Evolutionary conservation across 2,888 invertebrate genomes (phyloP), one percentile per base, ranked within the genome.

Genomic region (Philereme vetulata): DNA sequence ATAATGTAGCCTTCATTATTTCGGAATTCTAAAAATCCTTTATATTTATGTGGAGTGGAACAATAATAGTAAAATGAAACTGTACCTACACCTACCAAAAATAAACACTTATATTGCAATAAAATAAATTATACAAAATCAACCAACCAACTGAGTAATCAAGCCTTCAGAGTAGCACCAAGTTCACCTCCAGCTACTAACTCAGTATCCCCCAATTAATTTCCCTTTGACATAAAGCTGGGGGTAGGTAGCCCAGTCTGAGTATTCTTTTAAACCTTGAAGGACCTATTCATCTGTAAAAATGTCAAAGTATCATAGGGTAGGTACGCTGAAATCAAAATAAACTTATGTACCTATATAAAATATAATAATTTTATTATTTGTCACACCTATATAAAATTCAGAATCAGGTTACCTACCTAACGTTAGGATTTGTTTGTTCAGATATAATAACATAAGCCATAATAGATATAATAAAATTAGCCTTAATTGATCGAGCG

Each of bases 161-260:
- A 90, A 68, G 82, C 82, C 64, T 86, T 87, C 21, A 98, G 91
- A 64, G 96, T 94, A 40, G 93, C 81, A 55, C 94, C 90, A 55
- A 98, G 90, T 80, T 97, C 97, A 50, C 96, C 97, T 77, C 90
- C 92, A 52, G 94, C 93, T 73, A 93, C 85, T 78, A 98, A 92
- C 89, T 98, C 98, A 84, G 96, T 97, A 57, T 36, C 98, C 98
- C 21, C 98, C 98, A 72, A 98, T 90, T 0, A 98, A 88, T 81
- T 97, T 96, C 33, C 98, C 98, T 73, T 96, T 96, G 0, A 97
- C 95, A 83, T 98, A 98, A 0, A 98, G 88, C 80, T 98, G 98
- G 0, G 98, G 98, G 82, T 98, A 98, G 5, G 98, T 98, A 6
- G 98, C 98, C 98, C 98, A 98, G 76, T 98, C 96, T 9, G 97